phyloP scores from a whole-genome alignment of 2,797 vertebrate genomes.

The Anabacerthia variegaticeps region DNA sequence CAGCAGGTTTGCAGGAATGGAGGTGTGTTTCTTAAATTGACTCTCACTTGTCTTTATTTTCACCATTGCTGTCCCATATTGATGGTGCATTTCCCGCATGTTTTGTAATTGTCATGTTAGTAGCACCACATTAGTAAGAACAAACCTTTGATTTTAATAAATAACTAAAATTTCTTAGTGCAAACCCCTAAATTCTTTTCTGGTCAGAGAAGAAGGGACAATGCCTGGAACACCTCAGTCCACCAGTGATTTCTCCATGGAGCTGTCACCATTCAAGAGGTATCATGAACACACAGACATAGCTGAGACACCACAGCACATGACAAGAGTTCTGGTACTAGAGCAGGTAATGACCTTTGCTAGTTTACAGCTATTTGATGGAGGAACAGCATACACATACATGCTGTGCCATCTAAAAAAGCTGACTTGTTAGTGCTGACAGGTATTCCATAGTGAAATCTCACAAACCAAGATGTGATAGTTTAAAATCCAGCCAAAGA shows the following conservation, averaged over 20 bases:
- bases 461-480: not conserved
- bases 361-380: not conserved
- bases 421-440: slow-evolving; percentile 18
- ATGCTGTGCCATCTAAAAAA: not conserved
- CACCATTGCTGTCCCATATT: fast-evolving
- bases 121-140: not conserved
- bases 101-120: not conserved
- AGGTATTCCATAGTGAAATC: slow-evolving; percentile 17
- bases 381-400: not conserved
- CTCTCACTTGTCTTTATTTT: not conserved
- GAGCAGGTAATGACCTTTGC: slow-evolving; percentile 34
- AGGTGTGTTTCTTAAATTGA: not conserved
- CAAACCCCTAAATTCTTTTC: not conserved
- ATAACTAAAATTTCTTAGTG: not conserved
- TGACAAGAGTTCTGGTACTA: not conserved
- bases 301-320: not conserved
- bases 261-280: not conserved
- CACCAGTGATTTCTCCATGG: not conserved
- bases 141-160: not conserved
- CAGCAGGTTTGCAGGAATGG: not conserved
- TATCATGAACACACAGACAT: not conserved
- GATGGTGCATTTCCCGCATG: fast-evolving
- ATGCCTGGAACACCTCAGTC: not conserved
- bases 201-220: not conserved
- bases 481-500: not conserved